Evolutionary conservation across 2,888 invertebrate genomes (phyloP), one percentile per base, ranked within the genome.

Genomic region (Enchytraeus crypticus): DNA sequence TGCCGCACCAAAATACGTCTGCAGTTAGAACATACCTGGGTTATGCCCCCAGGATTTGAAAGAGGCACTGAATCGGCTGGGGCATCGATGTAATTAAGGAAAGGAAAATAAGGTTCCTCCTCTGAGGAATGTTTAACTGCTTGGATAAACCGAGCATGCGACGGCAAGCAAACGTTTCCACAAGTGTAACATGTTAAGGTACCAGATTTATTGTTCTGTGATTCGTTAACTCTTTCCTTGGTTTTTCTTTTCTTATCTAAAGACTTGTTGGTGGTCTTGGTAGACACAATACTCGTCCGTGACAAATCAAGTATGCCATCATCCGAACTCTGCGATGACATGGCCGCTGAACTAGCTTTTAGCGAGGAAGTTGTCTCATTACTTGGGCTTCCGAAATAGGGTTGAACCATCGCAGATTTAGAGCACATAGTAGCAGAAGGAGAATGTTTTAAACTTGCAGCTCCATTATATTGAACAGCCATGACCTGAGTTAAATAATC

Each of bases 401-500:
- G n/a, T n/a, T n/a, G n/a, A n/a, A n/a, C n/a, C n/a, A n/a, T n/a
- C n/a, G n/a, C n/a, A n/a, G n/a, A n/a, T n/a, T n/a, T n/a, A n/a
- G n/a, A n/a, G n/a, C n/a, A n/a, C n/a, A n/a, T n/a, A n/a, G n/a
- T n/a, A n/a, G n/a, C n/a, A n/a, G n/a, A n/a, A n/a, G n/a, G n/a
- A n/a, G n/a, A n/a, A n/a, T n/a, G n/a, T n/a, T n/a, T n/a, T n/a
- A n/a, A n/a, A n/a, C n/a, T n/a, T n/a, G n/a, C n/a, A n/a, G n/a
- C n/a, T n/a, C 29, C 56, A 3, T 23, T 27, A 5, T 55, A 46
- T 21, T 55, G 29, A 21, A n/a, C n/a, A n/a, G n/a, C n/a, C n/a
- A n/a, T n/a, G 71, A 92, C 86, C 76, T 91, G 91, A 29, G 92
- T 89, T 56, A 90, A 92, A 81, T 92, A 92, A 80, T 92, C 92